Conservation (phyloP, 2,797 vertebrate genomes). For the Babyrousa celebensis region DNA sequence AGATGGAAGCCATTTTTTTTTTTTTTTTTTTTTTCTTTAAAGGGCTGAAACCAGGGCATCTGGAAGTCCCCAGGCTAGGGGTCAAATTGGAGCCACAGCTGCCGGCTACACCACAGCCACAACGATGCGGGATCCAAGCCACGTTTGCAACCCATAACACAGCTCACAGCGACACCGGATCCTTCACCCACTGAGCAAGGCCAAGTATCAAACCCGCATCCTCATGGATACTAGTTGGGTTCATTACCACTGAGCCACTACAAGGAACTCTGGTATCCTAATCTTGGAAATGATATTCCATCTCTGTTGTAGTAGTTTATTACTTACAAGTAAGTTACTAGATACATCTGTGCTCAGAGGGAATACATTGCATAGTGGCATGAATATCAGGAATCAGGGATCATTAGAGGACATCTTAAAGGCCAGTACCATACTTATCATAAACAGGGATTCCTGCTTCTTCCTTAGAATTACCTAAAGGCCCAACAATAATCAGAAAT, state of each 20-base stretch:
- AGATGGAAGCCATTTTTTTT: background rate
- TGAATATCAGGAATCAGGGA: background rate
- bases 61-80: no score
- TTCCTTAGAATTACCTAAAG: conserved; percentile 4
- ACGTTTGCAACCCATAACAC: no score
- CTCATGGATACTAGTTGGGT: no score
- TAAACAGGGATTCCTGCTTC: background rate
- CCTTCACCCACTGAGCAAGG: no score
- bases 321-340: background rate
- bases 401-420: background rate
- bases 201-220: no score
- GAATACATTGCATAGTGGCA: background rate
- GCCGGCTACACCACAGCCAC: no score
- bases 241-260: no score
- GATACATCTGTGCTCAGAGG: background rate
- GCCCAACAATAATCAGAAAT: background rate
- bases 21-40: no score
- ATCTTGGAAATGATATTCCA: background rate
- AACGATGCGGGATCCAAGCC: no score
- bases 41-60: no score
- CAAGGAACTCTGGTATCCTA: background rate
- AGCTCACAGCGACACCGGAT: no score
- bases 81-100: no score
- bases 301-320: conserved; percentile 48
- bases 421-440: background rate